phyloP scores from a whole-genome alignment of 2,888 invertebrate species.

The Galerucella nymphaeae region DNA sequence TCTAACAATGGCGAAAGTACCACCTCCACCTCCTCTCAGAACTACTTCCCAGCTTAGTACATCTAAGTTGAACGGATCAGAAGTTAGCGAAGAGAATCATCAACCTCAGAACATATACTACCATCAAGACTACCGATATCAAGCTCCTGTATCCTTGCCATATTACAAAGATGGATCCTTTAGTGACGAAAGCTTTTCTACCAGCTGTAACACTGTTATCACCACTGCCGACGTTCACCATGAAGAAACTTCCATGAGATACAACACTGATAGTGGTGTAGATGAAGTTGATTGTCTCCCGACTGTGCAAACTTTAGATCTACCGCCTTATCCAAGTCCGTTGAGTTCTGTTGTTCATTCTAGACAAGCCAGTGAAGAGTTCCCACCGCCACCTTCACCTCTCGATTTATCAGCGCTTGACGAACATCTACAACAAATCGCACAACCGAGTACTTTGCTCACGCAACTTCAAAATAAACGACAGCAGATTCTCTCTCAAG shows the following conservation, averaged over 20 bases:
- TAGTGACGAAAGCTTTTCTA: constrained; percentile 48
- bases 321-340: constrained; percentile 86
- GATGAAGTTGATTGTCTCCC: constrained; percentile 76
- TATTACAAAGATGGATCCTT: constrained; percentile 54
- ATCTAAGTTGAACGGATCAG: constrained; percentile 71
- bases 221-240: constrained; percentile 88
- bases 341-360: constrained; percentile 83
- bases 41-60: constrained; percentile 87
- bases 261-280: constrained; percentile 64
- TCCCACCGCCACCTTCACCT: constrained; percentile 88
- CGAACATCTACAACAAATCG: constrained; percentile 64
- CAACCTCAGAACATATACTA: constrained; percentile 58
- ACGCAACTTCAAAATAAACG: constrained; percentile 75
- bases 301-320: constrained; percentile 67
- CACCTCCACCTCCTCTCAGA: constrained; percentile 85
- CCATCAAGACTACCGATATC: constrained; percentile 49
- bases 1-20: constrained; percentile 85
- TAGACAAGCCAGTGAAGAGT: constrained; percentile 88
- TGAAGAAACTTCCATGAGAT: constrained; percentile 71
- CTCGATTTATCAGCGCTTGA: constrained; percentile 76
- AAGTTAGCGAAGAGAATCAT: constrained; percentile 67
- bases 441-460: constrained; percentile 65
- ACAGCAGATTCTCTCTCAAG: constrained; percentile 70
- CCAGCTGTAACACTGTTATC: constrained; percentile 68
- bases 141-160: constrained; percentile 51